phyloP scores from a whole-genome alignment of 2,113 vertebrate genomes.

The Dinomys branickii region DNA sequence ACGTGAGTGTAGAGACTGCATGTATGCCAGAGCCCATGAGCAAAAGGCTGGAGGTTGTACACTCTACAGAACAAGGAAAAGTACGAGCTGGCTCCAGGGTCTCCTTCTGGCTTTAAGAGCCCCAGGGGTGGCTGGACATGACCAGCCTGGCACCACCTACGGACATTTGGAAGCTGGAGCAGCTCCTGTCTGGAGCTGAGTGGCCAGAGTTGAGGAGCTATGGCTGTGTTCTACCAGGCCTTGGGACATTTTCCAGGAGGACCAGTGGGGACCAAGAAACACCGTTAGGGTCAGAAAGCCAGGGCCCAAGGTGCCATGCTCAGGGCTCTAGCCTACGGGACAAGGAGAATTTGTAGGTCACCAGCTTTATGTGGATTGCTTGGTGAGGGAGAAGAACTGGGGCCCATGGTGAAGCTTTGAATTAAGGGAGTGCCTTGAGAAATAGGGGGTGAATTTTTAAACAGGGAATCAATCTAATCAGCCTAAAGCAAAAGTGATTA shows the following conservation, averaged over 20 bases:
- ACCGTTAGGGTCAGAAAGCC: not conserved
- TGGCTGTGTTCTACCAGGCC: not conserved
- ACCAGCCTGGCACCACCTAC: not conserved
- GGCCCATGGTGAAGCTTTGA: not conserved
- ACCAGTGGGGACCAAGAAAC: not conserved
- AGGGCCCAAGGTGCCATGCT: not conserved
- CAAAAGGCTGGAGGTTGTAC: not conserved
- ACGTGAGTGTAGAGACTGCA: not conserved
- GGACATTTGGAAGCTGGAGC: not conserved
- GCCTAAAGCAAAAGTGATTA: not conserved
- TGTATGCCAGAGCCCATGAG: not conserved
- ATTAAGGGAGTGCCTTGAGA: not conserved
- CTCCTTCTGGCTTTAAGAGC: not conserved
- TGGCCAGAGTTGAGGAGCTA: not conserved
- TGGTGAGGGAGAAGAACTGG: not conserved
- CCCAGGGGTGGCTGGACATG: not conserved
- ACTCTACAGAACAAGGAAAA: not conserved
- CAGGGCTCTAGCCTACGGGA: not conserved
- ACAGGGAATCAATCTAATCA: not conserved
- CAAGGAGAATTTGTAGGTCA: not conserved
- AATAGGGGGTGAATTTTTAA: not conserved
- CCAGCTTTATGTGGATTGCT: not conserved
- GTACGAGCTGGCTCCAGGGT: not conserved
- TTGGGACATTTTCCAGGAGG: not conserved
- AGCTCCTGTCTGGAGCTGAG: no score